Conservation (phyloP, 2,113 vertebrate genomes). For the Bubo scandiacus region DNA sequence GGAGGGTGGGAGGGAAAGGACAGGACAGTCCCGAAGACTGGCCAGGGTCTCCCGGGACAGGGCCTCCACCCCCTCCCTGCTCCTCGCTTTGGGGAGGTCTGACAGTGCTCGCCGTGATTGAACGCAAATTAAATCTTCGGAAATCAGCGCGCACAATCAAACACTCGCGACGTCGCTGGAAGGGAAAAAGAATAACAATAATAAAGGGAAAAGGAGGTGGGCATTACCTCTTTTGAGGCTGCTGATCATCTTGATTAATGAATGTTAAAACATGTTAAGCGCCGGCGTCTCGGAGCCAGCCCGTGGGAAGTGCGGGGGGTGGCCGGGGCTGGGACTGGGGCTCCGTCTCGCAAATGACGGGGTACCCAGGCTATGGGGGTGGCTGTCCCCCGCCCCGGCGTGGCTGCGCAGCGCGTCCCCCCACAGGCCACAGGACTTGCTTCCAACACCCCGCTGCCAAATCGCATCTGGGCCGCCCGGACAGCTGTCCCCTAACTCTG, state of each 20-base stretch:
- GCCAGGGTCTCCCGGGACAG: neutral
- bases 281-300: neutral
- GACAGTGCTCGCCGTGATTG: neutral
- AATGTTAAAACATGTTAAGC: neutral
- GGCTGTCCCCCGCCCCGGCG: rapidly evolving
- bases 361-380: no score
- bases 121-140: slow-evolving; percentile 25
- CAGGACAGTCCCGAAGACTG: neutral
- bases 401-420: neutral
- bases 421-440: neutral
- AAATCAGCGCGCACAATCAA: slow-evolving; percentile 41
- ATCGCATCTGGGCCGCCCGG: neutral
- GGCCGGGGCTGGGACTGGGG: neutral
- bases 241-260: slow-evolving; percentile 20
- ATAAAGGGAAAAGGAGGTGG: neutral
- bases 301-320: neutral
- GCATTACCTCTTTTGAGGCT: neutral
- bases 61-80: neutral
- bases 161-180: neutral
- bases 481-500: neutral
- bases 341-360: neutral
- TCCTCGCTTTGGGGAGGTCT: neutral
- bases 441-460: neutral
- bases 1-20: no score
- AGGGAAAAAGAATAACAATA: neutral